A percentile compares a stretch with the other conserved stretches of the same genome.
Evolutionary conservation across 2,113 vertebrate genomes (phyloP).

Genomic region (Epinephelus fuscoguttatus): DNA sequence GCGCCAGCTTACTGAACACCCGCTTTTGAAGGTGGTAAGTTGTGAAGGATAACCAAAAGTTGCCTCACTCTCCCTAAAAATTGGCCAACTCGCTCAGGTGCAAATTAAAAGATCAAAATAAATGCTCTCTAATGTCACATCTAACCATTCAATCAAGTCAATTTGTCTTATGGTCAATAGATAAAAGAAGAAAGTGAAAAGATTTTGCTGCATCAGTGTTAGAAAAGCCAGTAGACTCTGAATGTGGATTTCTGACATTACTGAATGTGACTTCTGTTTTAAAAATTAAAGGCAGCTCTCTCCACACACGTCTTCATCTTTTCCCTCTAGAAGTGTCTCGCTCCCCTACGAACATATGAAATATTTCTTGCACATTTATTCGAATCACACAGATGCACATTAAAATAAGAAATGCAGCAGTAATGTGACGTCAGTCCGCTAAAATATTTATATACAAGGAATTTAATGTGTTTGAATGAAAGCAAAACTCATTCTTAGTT

Average conservation of each 20-base stretch:
- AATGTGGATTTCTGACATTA: slow-evolving; percentile 12
- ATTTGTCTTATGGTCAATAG: neutral
- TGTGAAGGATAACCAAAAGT: neutral
- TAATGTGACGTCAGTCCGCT: slow-evolving; percentile 11
- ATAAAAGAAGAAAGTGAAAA: neutral
- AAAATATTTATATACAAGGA: slow-evolving; percentile 1
- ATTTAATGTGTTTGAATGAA: neutral
- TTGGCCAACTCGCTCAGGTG: neutral
- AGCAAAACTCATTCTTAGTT: neutral
- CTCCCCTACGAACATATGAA: slow-evolving; percentile 16
- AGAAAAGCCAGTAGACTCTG: neutral
- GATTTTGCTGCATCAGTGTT: neutral
- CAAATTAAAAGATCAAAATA: neutral
- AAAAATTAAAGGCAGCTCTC: slow-evolving; percentile 42
- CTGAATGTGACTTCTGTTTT: slow-evolving; percentile 34
- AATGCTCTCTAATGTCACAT: neutral
- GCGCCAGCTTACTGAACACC: neutral
- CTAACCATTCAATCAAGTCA: neutral
- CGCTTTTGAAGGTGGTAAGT: neutral
- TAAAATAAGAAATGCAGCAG: slow-evolving; percentile 37
- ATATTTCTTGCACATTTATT: slow-evolving; percentile 34
- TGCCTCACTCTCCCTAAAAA: neutral
- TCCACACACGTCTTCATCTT: neutral
- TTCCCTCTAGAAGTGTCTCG: slow-evolving; percentile 45
- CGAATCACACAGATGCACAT: slow-evolving; percentile 7